phyloP scores from a whole-genome alignment of 1,140 invertebrate genomes.

The Stegodyphus dumicola region DNA sequence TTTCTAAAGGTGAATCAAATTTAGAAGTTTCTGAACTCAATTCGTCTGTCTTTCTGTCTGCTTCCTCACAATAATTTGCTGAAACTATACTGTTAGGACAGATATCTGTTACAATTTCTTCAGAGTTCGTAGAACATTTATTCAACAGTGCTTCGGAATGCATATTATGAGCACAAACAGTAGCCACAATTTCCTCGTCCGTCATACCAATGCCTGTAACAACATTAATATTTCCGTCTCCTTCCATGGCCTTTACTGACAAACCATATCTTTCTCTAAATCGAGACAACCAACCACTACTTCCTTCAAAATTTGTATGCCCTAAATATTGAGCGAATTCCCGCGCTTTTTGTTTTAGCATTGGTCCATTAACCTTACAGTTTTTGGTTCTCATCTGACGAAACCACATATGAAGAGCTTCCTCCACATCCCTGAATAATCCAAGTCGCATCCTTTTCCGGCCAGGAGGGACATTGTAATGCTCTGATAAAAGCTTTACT shows the following conservation, averaged over 20 bases:
- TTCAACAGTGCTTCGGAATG: background rate
- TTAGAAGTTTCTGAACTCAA: too few relatives aligned
- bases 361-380: conserved; percentile 62
- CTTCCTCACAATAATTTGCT: background rate
- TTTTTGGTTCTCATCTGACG: conserved; percentile 17
- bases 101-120: background rate
- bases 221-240: conserved; percentile 10
- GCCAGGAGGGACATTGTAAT: background rate
- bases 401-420: conserved; percentile 25
- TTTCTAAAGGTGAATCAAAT: too few relatives aligned
- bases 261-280: conserved; percentile 62
- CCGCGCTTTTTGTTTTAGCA: conserved; percentile 63
- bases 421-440: conserved; percentile 1
- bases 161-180: background rate
- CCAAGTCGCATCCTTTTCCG: background rate
- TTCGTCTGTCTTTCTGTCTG: background rate
- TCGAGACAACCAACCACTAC: conserved; percentile 64
- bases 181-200: conserved; percentile 9
- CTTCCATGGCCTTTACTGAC: conserved; percentile 49
- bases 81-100: background rate
- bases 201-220: background rate
- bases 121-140: background rate
- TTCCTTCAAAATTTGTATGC: conserved; percentile 63
- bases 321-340: conserved; percentile 64
- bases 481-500: background rate